These are phyloP conservation scores for Schizopygopsis pylzovi DNA, from an alignment of 2,797 vertebrate species.

Conservation along the genomic window DNA sequence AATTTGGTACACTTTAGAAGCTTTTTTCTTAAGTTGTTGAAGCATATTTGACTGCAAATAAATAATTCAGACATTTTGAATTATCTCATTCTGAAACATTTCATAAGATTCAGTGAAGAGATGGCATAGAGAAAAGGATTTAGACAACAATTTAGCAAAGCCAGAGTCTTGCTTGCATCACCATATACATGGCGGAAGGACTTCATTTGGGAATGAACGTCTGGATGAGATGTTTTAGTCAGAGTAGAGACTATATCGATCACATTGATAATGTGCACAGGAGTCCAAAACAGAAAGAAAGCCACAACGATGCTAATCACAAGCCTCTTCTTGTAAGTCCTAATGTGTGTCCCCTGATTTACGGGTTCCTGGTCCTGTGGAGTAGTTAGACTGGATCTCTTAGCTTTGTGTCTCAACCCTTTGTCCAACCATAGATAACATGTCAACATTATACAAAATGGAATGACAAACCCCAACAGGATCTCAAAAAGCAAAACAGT, in stretches of 20 bases:
- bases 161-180: slow-evolving; percentile 51
- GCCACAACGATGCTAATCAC: slow-evolving; percentile 59
- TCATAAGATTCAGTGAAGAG: not conserved
- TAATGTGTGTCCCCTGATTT: not conserved
- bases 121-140: slow-evolving; percentile 57
- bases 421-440: slow-evolving; percentile 58
- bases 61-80: not conserved
- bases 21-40: too few species aligned
- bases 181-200: slow-evolving; percentile 16
- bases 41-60: too few species aligned
- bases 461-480: slow-evolving; percentile 59
- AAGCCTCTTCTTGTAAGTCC: slow-evolving; percentile 35
- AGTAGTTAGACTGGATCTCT: not conserved
- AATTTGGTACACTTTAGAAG: too few species aligned
- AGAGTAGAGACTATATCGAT: slow-evolving; percentile 48
- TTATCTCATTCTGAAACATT: too few species aligned
- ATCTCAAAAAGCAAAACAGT: slow-evolving; percentile 57
- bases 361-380: not conserved
- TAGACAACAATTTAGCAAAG: slow-evolving; percentile 62
- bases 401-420: slow-evolving; percentile 31
- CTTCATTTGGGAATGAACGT: not conserved
- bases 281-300: slow-evolving; percentile 64
- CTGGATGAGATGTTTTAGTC: not conserved
- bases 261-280: slow-evolving; percentile 61
- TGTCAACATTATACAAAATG: slow-evolving; percentile 48